These are phyloP conservation scores for Acrossocheilus wenchowensis DNA, from an alignment of 2,797 vertebrate species.

Conservation along the genomic window DNA sequence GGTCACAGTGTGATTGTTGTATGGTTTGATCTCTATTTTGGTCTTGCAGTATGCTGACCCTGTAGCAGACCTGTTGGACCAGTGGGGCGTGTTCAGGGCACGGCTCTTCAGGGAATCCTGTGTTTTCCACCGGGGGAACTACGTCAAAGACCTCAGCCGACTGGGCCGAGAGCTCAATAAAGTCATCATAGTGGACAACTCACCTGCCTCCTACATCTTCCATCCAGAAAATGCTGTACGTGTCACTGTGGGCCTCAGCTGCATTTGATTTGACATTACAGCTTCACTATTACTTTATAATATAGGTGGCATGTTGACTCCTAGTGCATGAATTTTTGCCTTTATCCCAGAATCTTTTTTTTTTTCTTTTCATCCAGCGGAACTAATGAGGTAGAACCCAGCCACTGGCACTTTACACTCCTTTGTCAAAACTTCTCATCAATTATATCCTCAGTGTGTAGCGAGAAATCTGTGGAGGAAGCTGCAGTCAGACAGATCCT, in stretches of 20 bases:
- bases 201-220: slow-evolving; percentile 98
- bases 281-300: not conserved
- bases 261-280: not conserved
- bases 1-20: slow-evolving; percentile 14
- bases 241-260: slow-evolving; percentile 39
- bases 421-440: slow-evolving; percentile 28
- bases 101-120: slow-evolving; percentile 98
- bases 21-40: not conserved
- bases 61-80: slow-evolving; percentile 95
- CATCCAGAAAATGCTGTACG: slow-evolving; percentile 98
- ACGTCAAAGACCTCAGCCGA: slow-evolving; percentile 98
- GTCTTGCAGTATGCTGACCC: slow-evolving; percentile 91
- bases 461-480: slow-evolving; percentile 1
- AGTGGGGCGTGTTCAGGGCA: slow-evolving; percentile 94
- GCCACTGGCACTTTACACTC: not conserved
- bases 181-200: slow-evolving; percentile 98
- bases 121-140: slow-evolving; percentile 98
- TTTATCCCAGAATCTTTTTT: not conserved
- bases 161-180: slow-evolving; percentile 93
- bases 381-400: slow-evolving; percentile 35
- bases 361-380: not conserved
- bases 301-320: not conserved
- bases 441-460: slow-evolving; percentile 13
- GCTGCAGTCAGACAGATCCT: not conserved
- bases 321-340: not conserved